These are phyloP conservation scores for Allacma fusca DNA, from an alignment of 2,888 invertebrate species.

Conservation along the genomic window DNA sequence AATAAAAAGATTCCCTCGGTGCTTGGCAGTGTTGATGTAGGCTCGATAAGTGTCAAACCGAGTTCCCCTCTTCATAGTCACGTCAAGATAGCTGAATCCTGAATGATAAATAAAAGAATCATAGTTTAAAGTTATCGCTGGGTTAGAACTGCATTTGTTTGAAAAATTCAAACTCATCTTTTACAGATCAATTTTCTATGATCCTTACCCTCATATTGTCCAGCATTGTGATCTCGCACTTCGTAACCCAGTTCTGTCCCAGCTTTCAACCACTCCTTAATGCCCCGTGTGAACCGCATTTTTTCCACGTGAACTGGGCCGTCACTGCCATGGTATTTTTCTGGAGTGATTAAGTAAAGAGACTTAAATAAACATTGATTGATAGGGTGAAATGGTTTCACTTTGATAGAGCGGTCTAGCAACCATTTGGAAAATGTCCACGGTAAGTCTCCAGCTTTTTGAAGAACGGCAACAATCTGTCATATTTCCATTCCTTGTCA, in stretches of 20 bases:
- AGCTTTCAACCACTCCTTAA: constrained; percentile 35
- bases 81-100: constrained; percentile 39
- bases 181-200: neutral
- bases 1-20: constrained; percentile 27
- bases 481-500: constrained; percentile 51
- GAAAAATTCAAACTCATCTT: too few species aligned
- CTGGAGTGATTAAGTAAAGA: constrained; percentile 19
- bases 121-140: too few species aligned
- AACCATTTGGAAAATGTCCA: constrained; percentile 48
- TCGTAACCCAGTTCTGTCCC: constrained; percentile 34
- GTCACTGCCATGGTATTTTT: constrained; percentile 24
- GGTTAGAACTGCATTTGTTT: too few species aligned
- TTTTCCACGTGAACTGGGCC: constrained; percentile 40
- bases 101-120: neutral
- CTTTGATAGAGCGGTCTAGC: neutral
- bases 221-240: constrained; percentile 37
- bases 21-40: constrained; percentile 19
- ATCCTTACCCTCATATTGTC: constrained; percentile 33
- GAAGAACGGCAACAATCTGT: constrained; percentile 52
- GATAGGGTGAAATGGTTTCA: neutral
- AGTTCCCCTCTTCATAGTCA: constrained; percentile 40
- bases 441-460: constrained; percentile 50
- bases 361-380: neutral
- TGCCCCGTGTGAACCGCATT: constrained; percentile 25
- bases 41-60: constrained; percentile 39